Conservation (phyloP, 2,888 invertebrate genomes). For the Ormyrus nitidulus region DNA sequence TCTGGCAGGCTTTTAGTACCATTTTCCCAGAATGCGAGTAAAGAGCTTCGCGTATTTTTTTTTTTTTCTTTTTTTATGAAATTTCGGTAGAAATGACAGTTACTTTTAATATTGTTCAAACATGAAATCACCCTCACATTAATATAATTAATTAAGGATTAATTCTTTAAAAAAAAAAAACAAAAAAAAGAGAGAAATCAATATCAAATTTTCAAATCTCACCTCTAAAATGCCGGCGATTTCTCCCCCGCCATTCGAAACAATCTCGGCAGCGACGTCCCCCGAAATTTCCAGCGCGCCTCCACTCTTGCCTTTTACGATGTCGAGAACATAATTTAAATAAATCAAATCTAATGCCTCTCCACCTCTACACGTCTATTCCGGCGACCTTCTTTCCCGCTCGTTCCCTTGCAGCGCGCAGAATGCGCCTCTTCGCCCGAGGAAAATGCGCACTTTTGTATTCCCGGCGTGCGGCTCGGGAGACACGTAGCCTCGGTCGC, state of each 20-base stretch:
- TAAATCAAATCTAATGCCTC: conserved; percentile 44
- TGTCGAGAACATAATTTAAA: conserved; percentile 30
- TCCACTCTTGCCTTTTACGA: background rate
- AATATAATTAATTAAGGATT: too few species aligned
- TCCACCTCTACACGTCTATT: conserved; percentile 7
- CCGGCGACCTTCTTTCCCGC: background rate
- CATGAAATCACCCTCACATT: too few species aligned
- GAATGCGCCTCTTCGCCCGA: background rate
- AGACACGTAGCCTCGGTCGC: conserved; percentile 62
- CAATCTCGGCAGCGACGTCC: too few species aligned
- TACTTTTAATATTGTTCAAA: too few species aligned
- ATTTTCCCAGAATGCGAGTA: background rate
- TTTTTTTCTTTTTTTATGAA: too few species aligned
- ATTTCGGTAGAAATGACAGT: too few species aligned
- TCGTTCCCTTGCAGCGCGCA: background rate
- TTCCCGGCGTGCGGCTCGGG: conserved; percentile 57
- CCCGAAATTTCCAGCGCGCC: too few species aligned
- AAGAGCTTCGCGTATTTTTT: background rate
- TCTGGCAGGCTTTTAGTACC: background rate
- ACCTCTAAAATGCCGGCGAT: too few species aligned
- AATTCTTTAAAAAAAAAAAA: too few species aligned
- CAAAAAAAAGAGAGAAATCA: too few species aligned
- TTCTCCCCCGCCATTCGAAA: too few species aligned
- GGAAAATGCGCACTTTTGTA: conserved; percentile 60
- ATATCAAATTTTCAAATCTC: too few species aligned